Evolutionary conservation across 2,797 vertebrate species (phyloP).

Genomic region (Pelochelys cantorii): DNA sequence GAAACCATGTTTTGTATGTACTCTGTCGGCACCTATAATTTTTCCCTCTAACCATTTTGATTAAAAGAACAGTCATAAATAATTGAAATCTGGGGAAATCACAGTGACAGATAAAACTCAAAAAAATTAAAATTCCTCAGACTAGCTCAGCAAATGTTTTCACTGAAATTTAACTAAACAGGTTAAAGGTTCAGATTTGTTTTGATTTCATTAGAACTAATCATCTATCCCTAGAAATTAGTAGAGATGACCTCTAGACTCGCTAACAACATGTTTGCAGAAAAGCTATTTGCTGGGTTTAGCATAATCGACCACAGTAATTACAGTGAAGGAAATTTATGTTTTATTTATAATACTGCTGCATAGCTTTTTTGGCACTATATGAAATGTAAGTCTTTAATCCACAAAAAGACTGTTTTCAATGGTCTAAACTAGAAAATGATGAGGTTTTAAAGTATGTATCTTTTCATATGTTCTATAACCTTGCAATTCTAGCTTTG

Average conservation of each 20-base stretch:
- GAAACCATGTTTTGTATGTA: not conserved
- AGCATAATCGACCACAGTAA: slow-evolving; percentile 75
- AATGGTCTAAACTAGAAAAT: slow-evolving; percentile 57
- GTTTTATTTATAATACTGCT: slow-evolving; percentile 74
- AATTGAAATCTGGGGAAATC: not conserved
- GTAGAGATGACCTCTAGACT: slow-evolving; percentile 47
- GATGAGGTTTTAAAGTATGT: slow-evolving; percentile 39
- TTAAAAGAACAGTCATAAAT: not conserved
- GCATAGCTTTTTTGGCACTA: slow-evolving; percentile 45
- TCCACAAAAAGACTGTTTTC: slow-evolving; percentile 61
- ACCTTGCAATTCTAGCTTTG: slow-evolving; percentile 21
- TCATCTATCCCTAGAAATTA: slow-evolving; percentile 34
- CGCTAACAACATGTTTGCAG: slow-evolving; percentile 59
- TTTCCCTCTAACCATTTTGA: not conserved
- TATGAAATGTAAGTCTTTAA: slow-evolving; percentile 74
- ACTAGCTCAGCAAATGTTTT: not conserved
- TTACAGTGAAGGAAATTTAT: slow-evolving; percentile 71
- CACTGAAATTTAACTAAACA: not conserved
- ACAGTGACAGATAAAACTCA: not conserved
- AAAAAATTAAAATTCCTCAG: not conserved
- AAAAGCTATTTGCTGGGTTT: slow-evolving; percentile 73
- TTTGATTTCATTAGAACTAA: slow-evolving; percentile 54
- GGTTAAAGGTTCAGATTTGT: not conserved
- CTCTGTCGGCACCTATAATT: not conserved
- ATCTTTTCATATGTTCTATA: slow-evolving; percentile 66